Conservation (phyloP, 2,888 invertebrate genomes). For the Agriopis leucophaearia region DNA sequence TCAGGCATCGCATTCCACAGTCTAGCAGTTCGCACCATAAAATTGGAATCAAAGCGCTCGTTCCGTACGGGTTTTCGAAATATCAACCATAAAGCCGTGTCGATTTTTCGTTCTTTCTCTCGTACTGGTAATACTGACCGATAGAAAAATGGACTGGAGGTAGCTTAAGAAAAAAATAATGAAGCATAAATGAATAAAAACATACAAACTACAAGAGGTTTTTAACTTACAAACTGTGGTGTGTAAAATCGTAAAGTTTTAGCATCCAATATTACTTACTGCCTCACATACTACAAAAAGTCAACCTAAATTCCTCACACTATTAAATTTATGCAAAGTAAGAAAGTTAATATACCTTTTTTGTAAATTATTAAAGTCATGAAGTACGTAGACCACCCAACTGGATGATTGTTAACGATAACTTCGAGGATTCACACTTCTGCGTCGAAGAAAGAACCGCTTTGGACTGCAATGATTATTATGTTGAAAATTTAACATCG, state of each 20-base stretch:
- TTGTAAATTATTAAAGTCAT: constrained; percentile 17
- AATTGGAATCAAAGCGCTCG: too few relatives aligned
- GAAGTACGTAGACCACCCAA: constrained; percentile 29
- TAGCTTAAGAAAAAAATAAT: too few relatives aligned
- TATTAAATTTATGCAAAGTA: constrained; percentile 11
- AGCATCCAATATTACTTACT: neutral
- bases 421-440: neutral
- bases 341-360: constrained; percentile 12
- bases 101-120: too few relatives aligned
- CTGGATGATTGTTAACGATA: constrained; percentile 3
- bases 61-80: too few relatives aligned
- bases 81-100: too few relatives aligned
- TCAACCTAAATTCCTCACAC: neutral
- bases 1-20: too few relatives aligned
- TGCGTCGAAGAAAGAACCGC: constrained; percentile 5
- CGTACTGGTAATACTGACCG: too few relatives aligned
- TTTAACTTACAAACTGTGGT: too few relatives aligned
- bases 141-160: too few relatives aligned
- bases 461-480: neutral
- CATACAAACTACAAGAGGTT: too few relatives aligned
- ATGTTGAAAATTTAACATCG: neutral
- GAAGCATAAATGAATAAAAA: too few relatives aligned
- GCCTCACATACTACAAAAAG: neutral
- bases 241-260: neutral
- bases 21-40: too few relatives aligned